These are phyloP conservation scores for Drosophila dives DNA, from an alignment of 2,888 invertebrate genomes.

Conservation along the genomic window DNA sequence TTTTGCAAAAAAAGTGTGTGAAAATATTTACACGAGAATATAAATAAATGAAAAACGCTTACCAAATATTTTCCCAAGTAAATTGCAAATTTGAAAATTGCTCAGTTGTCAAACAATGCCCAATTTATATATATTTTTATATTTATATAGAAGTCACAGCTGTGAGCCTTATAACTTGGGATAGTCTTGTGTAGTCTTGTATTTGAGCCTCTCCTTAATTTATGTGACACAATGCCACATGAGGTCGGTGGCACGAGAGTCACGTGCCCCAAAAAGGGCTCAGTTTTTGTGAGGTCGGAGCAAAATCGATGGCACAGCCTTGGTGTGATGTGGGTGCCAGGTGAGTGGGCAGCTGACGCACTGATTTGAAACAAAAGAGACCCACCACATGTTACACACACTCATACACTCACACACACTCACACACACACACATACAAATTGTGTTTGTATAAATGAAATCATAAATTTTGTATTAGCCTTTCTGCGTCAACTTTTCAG, in stretches of 20 bases:
- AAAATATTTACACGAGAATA: constrained; percentile 33
- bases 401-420: neutral
- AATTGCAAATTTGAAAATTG: constrained; percentile 38
- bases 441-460: constrained; percentile 18
- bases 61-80: constrained; percentile 47
- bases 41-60: constrained; percentile 28
- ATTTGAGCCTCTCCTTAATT: constrained; percentile 43
- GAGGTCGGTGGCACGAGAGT: constrained; percentile 46
- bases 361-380: constrained; percentile 52
- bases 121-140: constrained; percentile 22
- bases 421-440: neutral
- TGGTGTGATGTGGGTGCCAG: constrained; percentile 48
- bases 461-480: constrained; percentile 31
- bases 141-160: constrained; percentile 24
- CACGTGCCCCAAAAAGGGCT: constrained; percentile 51
- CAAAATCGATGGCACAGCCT: constrained; percentile 48
- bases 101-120: constrained; percentile 10
- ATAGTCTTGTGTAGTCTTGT: constrained; percentile 25
- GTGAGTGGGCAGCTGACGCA: constrained; percentile 33
- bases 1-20: constrained; percentile 7
- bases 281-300: constrained; percentile 7
- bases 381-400: constrained; percentile 26
- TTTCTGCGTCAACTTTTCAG: neutral
- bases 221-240: constrained; percentile 47
- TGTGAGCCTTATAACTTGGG: constrained; percentile 40